Base-by-base conservation (phyloP, 1,140 invertebrate species). In the Drosophila ercepeae region DNA sequence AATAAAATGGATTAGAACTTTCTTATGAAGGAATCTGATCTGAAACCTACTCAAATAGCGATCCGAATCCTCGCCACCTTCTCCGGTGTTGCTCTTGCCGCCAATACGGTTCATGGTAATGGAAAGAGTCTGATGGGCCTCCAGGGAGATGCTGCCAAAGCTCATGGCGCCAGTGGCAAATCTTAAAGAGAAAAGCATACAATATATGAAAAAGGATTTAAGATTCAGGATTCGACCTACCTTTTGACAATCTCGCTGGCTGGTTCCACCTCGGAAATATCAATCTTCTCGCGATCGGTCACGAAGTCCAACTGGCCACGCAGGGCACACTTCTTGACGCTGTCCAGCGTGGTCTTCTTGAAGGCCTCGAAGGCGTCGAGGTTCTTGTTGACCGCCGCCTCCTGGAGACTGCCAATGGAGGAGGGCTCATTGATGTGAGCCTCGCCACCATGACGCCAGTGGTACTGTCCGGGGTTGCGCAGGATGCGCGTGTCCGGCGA, bases 351-450 rank as follows among this genome's bases (percentile, higher is more conserved):
- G 18, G 95, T 95, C 91, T 97, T 96, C 27, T 95, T 94, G 92
- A 96, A 99, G 79, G 95, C 95, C 59, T 97, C 96, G 91, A 99
- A 99, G 3, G 97, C 96, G 39, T 93, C 94, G 18, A 93, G 93
- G 83, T 94, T 97, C 61, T 99, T 99, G 39, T 94, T 95, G 41
- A 93, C 91, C 0, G 97, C 95, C 8, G 98, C 98, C 92, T 99
- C 93, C 89, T 98, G 97, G n/a, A 99, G 92, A 89, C 96, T 97
- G 27, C 97, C 97, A 89, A 99, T 97, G 68, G 97, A 97, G 36
- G 94, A 92, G 0, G 99, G 99, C 91, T 99, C 98, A 91, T 99
- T 99, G 76, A 99, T 96, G 92, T 99, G 99, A 78, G 98, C 98
- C 92, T 99, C 99, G 8, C 99, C 99, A 2, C 98, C 99, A 65